These are phyloP conservation scores for Babyrousa celebensis DNA, from an alignment of 2,797 vertebrate genomes.

Conservation along the genomic window DNA sequence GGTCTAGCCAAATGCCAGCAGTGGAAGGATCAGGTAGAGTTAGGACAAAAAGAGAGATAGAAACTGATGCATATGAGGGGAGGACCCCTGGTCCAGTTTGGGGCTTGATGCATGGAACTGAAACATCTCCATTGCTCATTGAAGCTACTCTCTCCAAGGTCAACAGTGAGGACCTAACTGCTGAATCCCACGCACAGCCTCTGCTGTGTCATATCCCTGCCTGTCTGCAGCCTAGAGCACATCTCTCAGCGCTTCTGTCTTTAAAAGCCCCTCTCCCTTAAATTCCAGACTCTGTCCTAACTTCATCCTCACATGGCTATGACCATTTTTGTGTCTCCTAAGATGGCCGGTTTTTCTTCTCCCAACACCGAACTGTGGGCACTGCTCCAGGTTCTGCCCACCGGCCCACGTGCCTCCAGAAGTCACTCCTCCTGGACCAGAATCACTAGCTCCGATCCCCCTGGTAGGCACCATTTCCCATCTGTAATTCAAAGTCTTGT, in stretches of 20 bases:
- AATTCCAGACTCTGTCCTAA: not conserved
- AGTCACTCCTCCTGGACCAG: too few relatives aligned
- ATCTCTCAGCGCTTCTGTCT: not conserved
- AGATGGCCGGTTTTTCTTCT: not conserved
- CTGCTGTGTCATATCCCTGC: not conserved
- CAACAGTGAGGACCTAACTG: not conserved
- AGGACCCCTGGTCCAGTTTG: not conserved
- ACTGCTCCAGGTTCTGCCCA: not conserved
- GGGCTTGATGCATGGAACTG: not conserved
- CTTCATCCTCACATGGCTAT: too few relatives aligned
- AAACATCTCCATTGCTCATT: not conserved
- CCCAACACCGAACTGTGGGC: not conserved
- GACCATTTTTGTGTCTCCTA: too few relatives aligned
- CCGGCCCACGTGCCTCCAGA: not conserved
- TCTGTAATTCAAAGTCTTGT: not conserved
- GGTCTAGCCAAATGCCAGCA: not conserved
- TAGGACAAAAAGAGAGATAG: not conserved
- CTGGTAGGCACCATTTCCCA: not conserved
- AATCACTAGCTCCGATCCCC: not conserved
- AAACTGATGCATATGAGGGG: not conserved
- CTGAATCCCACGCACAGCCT: not conserved
- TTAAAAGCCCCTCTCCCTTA: not conserved
- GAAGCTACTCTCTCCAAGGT: not conserved
- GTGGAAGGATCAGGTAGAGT: not conserved
- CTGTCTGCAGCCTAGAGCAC: not conserved